Percentiles rank a stretch among this genome's conserved stretches.
Conservation (phyloP, 2,113 vertebrate species). For the Nicator chloris region DNA sequence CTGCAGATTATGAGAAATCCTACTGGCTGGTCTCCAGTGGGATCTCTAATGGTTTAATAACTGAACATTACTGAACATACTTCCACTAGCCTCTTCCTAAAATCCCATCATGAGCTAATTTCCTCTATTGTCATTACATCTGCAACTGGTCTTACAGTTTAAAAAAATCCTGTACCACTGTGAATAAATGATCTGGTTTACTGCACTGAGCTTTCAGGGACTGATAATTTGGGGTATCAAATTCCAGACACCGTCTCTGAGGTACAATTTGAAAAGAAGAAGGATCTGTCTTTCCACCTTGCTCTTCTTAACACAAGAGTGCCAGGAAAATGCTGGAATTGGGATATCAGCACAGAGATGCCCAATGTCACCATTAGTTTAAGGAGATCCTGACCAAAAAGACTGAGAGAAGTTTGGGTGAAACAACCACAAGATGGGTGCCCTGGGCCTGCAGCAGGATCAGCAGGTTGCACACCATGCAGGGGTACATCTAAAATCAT, state of each 20-base stretch:
- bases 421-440: neutral
- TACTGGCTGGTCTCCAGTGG: slow-evolving; percentile 35
- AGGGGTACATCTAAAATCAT: neutral
- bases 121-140: slow-evolving; percentile 62
- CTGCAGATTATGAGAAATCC: slow-evolving; percentile 45
- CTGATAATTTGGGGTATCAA: neutral
- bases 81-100: slow-evolving; percentile 51
- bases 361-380: neutral
- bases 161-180: neutral
- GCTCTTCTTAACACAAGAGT: neutral
- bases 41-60: slow-evolving; percentile 60
- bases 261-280: neutral
- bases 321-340: neutral
- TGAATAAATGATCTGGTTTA: neutral
- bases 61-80: slow-evolving; percentile 48
- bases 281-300: neutral
- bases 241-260: neutral
- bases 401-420: neutral
- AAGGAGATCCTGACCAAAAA: neutral
- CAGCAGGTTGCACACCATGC: neutral
- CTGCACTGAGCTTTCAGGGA: neutral
- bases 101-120: slow-evolving; percentile 60
- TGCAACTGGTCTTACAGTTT: slow-evolving; percentile 57
- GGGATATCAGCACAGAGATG: neutral
- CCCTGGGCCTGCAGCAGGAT: neutral